Evolutionary conservation across 2,113 vertebrate genomes (phyloP).

Genomic region (Epinephelus moara): DNA sequence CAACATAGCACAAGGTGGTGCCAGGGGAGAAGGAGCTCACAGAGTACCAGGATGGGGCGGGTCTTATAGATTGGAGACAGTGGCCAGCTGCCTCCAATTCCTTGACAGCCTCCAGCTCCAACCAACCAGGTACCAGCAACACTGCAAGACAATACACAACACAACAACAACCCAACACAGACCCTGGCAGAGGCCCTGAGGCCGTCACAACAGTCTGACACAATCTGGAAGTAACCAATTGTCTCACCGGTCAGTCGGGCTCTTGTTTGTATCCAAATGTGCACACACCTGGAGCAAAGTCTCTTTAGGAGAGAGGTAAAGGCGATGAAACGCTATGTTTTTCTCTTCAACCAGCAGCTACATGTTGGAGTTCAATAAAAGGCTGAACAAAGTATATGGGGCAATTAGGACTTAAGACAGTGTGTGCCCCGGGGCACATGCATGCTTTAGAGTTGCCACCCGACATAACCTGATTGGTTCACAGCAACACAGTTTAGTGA

Average conservation of each 20-base stretch:
- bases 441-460: not conserved
- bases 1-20: too few relatives aligned
- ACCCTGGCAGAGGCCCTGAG: too few relatives aligned
- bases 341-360: too few relatives aligned
- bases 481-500: not conserved
- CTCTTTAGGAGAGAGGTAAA: not conserved
- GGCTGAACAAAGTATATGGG: not conserved
- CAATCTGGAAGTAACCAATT: not conserved
- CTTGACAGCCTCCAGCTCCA: too few relatives aligned
- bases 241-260: not conserved
- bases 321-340: not conserved
- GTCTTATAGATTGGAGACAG: too few relatives aligned
- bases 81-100: too few relatives aligned
- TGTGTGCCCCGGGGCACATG: not conserved
- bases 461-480: not conserved
- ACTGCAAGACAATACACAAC: too few relatives aligned
- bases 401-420: conserved; percentile 1
- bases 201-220: not conserved
- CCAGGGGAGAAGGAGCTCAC: too few relatives aligned
- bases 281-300: not conserved
- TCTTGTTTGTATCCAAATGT: not conserved
- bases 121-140: too few relatives aligned
- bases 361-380: not conserved
- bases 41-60: too few relatives aligned
- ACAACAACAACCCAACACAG: too few relatives aligned